Evolutionary conservation across 2,888 invertebrate species (phyloP).

Genomic region (Nudaria mundana): DNA sequence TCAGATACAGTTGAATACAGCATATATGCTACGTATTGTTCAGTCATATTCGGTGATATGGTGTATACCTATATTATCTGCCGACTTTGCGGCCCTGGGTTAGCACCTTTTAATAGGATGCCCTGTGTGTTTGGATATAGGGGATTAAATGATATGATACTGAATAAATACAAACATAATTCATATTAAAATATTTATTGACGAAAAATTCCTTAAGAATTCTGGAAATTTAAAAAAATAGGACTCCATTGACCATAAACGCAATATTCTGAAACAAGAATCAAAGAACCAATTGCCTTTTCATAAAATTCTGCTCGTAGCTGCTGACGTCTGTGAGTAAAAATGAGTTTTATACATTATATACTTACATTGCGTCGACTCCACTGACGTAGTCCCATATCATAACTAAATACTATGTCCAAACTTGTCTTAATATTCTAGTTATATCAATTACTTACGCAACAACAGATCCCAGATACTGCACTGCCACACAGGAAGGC

Average conservation of each 20-base stretch:
- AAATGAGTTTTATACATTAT: not conserved
- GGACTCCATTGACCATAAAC: conserved; percentile 21
- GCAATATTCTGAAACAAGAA: conserved; percentile 22
- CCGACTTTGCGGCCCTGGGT: no score
- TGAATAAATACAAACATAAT: conserved; percentile 16
- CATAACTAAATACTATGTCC: conserved; percentile 1
- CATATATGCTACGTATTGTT: no score
- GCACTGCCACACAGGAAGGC: conserved; percentile 4
- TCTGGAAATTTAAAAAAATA: conserved; percentile 24
- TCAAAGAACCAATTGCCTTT: conserved; percentile 13
- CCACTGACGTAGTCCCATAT: not conserved
- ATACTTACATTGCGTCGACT: conserved; percentile 18
- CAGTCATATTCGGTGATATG: no score
- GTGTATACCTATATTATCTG: no score
- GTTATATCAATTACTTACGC: conserved; percentile 26
- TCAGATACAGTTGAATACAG: no score
- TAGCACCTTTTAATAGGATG: no score
- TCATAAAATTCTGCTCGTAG: not conserved
- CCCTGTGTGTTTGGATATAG: not conserved
- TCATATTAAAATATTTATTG: conserved; percentile 18
- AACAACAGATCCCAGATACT: conserved; percentile 13
- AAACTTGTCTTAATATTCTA: no score
- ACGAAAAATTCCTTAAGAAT: conserved; percentile 18
- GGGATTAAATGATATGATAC: not conserved
- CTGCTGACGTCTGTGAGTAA: not conserved